Evolutionary conservation across 2,113 vertebrate genomes (phyloP), one percentile per base, ranked within the genome.

Genomic region (Irena cyanogastra): DNA sequence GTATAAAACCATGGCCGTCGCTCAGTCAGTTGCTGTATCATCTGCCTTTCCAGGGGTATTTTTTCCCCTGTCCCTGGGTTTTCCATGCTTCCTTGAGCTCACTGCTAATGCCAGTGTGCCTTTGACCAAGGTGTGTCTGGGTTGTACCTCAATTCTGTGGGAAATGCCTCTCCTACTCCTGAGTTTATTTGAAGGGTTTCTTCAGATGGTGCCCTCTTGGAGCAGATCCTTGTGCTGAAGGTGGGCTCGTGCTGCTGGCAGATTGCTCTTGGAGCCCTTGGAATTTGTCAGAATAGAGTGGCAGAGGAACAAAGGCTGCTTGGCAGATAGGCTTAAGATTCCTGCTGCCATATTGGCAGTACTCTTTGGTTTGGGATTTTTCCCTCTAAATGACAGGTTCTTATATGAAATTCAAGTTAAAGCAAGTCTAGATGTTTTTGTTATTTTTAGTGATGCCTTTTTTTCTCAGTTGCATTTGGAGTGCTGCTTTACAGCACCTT

Each of bases 261-360:
- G 61, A 42, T 87, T 56, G 74, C 87, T 66, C 57, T n/a, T 49
- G 45, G 37, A 53, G 78, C 41, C 45, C 21, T 56, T 84, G 57
- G 65, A 64, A 75, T 82, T 69, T 79, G 78, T 82, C 72, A 68
- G 74, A 71, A 52, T 5, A 39, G 81, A 92, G 84, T 11, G 2
- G 78, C 75, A 54, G 49, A 89, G 82, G 87, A 95, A 90, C 91
- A 93, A 95, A 95, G 84, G 89, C 94, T 90, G 84, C 84, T 87
- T 85, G 87, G 89, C 69, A 82, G 70, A 92, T 33, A 87, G 65
- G 42, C 61, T 87, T 35, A 59, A 79, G 87, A 50, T 93, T 83
- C 88, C 81, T 85, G 70, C 90, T 93, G 93, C 93, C 75, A 28
- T 77, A 44, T 68, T 89, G 91, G 61, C 60, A 71, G 35, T 21